These are phyloP conservation scores for Branchipolynoe longqiensis DNA, from an alignment of 2,888 invertebrate genomes.

Conservation along the genomic window DNA sequence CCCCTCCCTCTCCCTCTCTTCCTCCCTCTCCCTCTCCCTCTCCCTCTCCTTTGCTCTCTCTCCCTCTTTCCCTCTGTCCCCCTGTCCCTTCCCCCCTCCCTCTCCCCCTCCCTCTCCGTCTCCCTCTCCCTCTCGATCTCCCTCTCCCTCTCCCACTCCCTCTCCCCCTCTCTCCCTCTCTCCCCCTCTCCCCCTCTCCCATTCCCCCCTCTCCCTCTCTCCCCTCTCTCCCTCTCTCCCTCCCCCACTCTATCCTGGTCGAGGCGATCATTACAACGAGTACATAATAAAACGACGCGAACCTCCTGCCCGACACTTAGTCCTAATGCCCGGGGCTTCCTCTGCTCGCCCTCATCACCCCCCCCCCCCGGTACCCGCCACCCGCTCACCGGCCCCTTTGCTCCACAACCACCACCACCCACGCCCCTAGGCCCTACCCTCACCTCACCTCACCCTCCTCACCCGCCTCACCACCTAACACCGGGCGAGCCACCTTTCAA, in stretches of 20 bases:
- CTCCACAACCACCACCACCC: no score
- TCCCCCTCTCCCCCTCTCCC: no score
- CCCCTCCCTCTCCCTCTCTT: no score
- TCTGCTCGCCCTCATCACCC: neutral
- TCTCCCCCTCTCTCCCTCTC: neutral
- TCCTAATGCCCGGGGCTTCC: slow-evolving; percentile 17
- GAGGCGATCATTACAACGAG: slow-evolving; percentile 35
- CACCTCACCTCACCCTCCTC: no score
- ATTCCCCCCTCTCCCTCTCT: neutral
- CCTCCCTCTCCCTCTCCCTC: no score
- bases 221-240: neutral
- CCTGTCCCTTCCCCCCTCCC: neutral
- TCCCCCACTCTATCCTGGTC: no score
- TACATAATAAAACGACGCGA: slow-evolving; percentile 1
- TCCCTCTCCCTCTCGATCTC: slow-evolving; percentile 8
- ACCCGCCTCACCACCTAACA: no score
- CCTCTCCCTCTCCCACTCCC: slow-evolving; percentile 1
- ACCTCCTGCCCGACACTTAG: slow-evolving; percentile 31
- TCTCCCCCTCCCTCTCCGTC: no score
- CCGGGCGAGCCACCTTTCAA: slow-evolving; percentile 48
- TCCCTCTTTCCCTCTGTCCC: no score
- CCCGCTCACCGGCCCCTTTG: neutral
- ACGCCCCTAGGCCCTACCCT: no score
- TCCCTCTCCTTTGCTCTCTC: no score
- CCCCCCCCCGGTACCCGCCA: neutral